A percentile compares a stretch with the other conserved stretches of the same genome.
These are phyloP conservation scores for Fukomys damarensis DNA, from an alignment of 2,113 vertebrate genomes.

Conservation along the genomic window DNA sequence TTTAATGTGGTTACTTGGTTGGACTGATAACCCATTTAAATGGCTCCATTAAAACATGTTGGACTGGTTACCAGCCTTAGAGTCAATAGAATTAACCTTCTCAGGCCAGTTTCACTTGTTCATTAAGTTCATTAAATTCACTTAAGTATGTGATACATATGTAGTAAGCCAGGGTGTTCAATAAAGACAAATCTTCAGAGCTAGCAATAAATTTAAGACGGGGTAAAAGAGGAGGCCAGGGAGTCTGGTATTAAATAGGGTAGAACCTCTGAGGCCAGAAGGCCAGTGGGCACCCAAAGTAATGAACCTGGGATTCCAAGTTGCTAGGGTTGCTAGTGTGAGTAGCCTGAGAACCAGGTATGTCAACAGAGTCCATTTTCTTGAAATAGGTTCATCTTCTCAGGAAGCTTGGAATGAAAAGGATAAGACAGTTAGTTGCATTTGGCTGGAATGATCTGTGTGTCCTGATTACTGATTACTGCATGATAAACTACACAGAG, in stretches of 20 bases:
- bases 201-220: not conserved
- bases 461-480: not conserved
- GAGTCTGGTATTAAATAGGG: not conserved
- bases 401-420: not conserved
- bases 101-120: not conserved
- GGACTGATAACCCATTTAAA: not conserved
- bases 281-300: not conserved
- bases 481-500: not conserved
- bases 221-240: not conserved
- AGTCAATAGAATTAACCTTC: not conserved
- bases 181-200: conserved; percentile 3
- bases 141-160: not conserved
- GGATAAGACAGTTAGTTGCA: not conserved
- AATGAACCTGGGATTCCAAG: not conserved
- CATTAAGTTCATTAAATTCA: too few relatives aligned
- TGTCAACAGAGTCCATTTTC: not conserved
- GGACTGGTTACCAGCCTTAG: not conserved
- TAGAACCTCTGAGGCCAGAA: not conserved
- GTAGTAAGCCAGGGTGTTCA: not conserved
- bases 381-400: not conserved
- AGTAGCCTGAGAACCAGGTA: not conserved
- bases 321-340: not conserved
- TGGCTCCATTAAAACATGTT: not conserved
- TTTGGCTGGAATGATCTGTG: not conserved
- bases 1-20: not conserved